Base-by-base conservation (phyloP, 2,888 invertebrate genomes). In the Priocnemis perturbator region DNA sequence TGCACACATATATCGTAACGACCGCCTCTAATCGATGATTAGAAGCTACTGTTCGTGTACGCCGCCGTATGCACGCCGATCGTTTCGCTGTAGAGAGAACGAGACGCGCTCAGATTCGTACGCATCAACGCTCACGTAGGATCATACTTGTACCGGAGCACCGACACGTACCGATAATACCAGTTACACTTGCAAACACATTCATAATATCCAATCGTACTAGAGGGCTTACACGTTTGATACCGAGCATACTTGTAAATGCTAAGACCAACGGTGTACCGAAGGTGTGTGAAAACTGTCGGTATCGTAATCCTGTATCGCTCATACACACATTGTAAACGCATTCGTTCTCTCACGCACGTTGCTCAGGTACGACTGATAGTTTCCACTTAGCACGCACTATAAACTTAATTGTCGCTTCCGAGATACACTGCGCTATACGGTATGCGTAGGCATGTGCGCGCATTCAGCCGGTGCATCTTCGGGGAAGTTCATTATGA, bases 21-120 rank as follows among this genome's bases (percentile, higher is more conserved):
- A 82, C 71, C 74, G 73, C 65, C 60, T 76, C 78, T 79, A 79
- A 82, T 83, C 79, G 73, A 79, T 80, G 80, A 84, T 83, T 83
- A 82, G 81, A 77, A 76, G 76, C 78, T 76, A 76, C 80, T 67
- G 73, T 76, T 72, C 70, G 64, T 58, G 66, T 74, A 26, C 70
- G 64, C 26, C 23, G 64, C 59, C 26, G 45, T 50, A 44, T 26
- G 52, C 44, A 50, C 52, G 0, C n/a, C 44, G 19, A 20, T 20
- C 60, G 45, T 37, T 7, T 17, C 15, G 2, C n/a, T 30, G 7
- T 15, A 23, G 21, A 60, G 53, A 37, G 17, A 60, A 50, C 11
- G 37, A 37, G 14, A 37, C 37, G 37, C 3, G 26, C 26, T 26
- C 3, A 7, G 56, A 56, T 26, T 56, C 26, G 17, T 56, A 20